Evolutionary conservation across 2,113 vertebrate species (phyloP), one percentile per base, ranked within the genome.

Genomic region (Promerops cafer): DNA sequence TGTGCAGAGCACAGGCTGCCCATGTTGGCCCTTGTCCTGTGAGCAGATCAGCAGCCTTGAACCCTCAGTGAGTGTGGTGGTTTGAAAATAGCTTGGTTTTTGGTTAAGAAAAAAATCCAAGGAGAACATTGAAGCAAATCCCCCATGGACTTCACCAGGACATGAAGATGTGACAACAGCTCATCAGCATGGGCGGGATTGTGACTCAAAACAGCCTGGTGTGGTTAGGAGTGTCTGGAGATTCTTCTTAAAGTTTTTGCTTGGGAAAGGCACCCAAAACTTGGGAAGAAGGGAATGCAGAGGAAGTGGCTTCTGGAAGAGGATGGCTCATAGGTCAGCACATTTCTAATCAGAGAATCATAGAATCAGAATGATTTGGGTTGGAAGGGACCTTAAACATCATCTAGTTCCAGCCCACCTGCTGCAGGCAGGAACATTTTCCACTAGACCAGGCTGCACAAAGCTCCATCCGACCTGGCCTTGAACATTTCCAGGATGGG

Each of bases 181-280:
- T 7, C 39, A 20, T 37, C 37, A 47, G 20, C 21, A 28, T 7
- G 13, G 21, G 44, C 10, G 39, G 23, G 26, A 65, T 57, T 30
- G 35, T 0, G 0, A 19, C 16, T 60, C 50, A 56, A n/a, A 69
- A 52, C 0, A 10, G 42, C 13, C n/a, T 54, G 23, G 16, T 64
- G 49, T 1, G 0, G 21, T 20, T 9, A 63, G 27, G 72, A 17
- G 30, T 6, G 11, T 30, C 52, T 77, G 52, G 45, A 64, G 53
- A 69, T 24, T 40, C 18, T 27, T 60, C 64, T 35, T 27, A 15
- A 69, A 33, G 4, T 18, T 75, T 60, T 44, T 87, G 8, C 31
- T 31, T 45, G n/a, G 9, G 11, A 82, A 94, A 91, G 5, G 16
- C 22, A 71, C 5, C 2, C 22, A 63, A 78, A 91, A 59, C 7